These are phyloP conservation scores for Kryphioiulus occultus DNA, from an alignment of 2,888 invertebrate genomes.

Conservation along the genomic window DNA sequence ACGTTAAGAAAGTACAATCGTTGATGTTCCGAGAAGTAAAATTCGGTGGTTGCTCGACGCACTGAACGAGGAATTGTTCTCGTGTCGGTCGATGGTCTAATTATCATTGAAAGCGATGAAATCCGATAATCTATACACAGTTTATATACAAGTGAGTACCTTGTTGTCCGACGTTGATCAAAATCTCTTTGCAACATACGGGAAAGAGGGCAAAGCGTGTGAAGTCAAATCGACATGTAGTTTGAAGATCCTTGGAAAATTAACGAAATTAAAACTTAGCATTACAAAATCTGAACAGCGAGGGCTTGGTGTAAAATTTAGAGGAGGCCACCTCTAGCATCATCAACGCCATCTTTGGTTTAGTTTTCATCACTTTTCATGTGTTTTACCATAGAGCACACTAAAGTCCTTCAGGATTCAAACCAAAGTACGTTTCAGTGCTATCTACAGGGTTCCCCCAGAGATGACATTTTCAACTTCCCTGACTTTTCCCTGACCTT, in stretches of 20 bases:
- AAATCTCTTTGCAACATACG: not conserved
- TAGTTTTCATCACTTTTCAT: too few species aligned
- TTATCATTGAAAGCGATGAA: not conserved
- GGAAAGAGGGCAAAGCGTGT: not conserved
- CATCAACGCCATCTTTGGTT: too few species aligned
- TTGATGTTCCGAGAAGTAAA: not conserved
- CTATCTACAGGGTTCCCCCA: too few species aligned
- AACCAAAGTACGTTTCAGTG: too few species aligned
- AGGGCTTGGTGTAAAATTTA: not conserved
- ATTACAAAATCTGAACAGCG: not conserved
- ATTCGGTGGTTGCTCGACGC: not conserved
- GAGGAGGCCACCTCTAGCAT: not conserved
- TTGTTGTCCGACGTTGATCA: not conserved
- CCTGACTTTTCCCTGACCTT: too few species aligned
- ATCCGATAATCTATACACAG: constrained; percentile 4
- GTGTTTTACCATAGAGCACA: too few species aligned
- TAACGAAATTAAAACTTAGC: not conserved
- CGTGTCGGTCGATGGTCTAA: not conserved
- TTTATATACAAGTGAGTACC: constrained; percentile 2
- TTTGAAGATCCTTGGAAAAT: not conserved
- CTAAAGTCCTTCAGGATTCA: too few species aligned
- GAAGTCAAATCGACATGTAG: constrained; percentile 7
- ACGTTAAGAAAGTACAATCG: not conserved
- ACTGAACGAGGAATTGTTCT: not conserved
- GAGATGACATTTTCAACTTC: too few species aligned